Conservation (phyloP, 2,113 vertebrate genomes). For the Calidris pugnax region DNA sequence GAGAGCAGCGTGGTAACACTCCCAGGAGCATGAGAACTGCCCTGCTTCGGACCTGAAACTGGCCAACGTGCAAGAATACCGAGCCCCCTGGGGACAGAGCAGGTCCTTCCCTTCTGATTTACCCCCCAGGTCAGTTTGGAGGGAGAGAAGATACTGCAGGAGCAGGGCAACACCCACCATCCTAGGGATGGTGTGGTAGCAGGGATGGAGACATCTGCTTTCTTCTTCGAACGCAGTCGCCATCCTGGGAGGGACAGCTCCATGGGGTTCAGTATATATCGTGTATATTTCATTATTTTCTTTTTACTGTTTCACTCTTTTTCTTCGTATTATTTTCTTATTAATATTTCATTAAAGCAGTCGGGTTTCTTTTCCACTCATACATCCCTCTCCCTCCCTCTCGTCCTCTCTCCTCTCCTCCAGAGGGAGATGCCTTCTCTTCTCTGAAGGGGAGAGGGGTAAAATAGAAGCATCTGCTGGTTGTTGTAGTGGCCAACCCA, state of each 20-base stretch:
- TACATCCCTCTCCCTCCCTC: not conserved
- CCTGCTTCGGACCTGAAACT: not conserved
- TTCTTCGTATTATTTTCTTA: not conserved
- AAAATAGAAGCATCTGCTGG: not conserved
- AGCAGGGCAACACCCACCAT: not conserved
- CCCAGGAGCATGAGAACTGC: not conserved
- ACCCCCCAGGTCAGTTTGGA: not conserved
- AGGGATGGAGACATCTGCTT: too few species aligned
- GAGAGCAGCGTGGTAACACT: not conserved
- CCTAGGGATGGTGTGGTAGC: too few species aligned
- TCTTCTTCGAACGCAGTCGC: too few species aligned
- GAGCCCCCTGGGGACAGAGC: not conserved
- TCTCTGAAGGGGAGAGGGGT: not conserved
- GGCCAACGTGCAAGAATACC: rapidly evolving
- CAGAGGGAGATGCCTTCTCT: not conserved
- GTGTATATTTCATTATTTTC: not conserved
- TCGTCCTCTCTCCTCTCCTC: not conserved
- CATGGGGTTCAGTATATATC: not conserved
- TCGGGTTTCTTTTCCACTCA: not conserved
- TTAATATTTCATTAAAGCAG: not conserved
- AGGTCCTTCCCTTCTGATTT: not conserved
- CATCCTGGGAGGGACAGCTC: not conserved
- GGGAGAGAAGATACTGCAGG: not conserved
- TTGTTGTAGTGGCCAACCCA: not conserved
- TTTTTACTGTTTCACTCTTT: not conserved